A percentile compares a stretch with the other conserved stretches of the same genome.
phyloP scores from a whole-genome alignment of 1,140 invertebrate species.

The Trachymyrmex cornetzi region DNA sequence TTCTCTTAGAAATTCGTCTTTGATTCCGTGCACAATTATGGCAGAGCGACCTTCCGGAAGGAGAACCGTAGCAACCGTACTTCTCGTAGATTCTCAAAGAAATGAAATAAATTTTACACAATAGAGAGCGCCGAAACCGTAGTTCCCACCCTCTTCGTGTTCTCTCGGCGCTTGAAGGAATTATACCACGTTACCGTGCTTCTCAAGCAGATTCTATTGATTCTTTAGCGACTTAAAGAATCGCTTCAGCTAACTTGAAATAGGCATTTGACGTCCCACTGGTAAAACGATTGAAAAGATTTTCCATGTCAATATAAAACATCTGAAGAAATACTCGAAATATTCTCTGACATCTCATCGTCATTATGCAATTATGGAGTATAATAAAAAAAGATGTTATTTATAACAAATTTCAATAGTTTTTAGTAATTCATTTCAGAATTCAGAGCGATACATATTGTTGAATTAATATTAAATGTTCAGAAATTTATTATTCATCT shows the following conservation, averaged over 20 bases:
- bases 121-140: constrained; percentile 54
- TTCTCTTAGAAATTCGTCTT: neutral
- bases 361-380: constrained; percentile 3
- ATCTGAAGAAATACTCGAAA: constrained; percentile 21
- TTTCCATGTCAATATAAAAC: constrained; percentile 37
- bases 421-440: neutral
- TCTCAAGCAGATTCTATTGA: constrained; percentile 58
- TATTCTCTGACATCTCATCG: neutral
- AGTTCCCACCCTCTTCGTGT: constrained; percentile 57
- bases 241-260: constrained; percentile 44
- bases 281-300: constrained; percentile 34
- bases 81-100: constrained; percentile 35
- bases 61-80: neutral
- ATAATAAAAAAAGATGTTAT: neutral
- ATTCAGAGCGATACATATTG: neutral
- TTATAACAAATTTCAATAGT: neutral
- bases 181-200: constrained; percentile 55
- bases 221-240: constrained; percentile 47
- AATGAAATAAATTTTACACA: constrained; percentile 62
- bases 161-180: constrained; percentile 35
- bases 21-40: neutral
- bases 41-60: constrained; percentile 1
- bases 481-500: neutral
- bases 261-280: constrained; percentile 37
- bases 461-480: neutral